A percentile compares a stretch with the other conserved stretches of the same genome.
Conservation (phyloP, 1,140 invertebrate genomes). For the Drosophila watanabei region DNA sequence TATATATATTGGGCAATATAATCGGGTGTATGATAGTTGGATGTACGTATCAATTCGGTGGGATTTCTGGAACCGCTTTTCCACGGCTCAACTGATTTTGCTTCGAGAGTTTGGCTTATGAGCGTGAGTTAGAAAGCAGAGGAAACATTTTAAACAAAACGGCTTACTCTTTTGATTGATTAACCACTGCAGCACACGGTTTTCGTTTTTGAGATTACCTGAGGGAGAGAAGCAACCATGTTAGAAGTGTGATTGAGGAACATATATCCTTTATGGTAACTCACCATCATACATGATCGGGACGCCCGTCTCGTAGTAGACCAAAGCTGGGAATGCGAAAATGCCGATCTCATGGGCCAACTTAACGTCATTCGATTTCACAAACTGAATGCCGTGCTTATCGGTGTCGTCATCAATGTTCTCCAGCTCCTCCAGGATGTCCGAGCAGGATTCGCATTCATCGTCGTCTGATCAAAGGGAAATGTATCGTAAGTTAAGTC, state of each 20-base stretch:
- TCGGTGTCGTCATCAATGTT: conserved; percentile 98
- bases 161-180: conserved; percentile 97
- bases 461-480: conserved; percentile 90
- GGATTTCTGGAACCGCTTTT: conserved; percentile 34
- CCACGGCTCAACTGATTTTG: conserved; percentile 59
- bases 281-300: conserved; percentile 98
- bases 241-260: background rate
- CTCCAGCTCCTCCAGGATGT: conserved; percentile 95
- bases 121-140: conserved; percentile 78
- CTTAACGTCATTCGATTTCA: conserved; percentile 96
- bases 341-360: conserved; percentile 96
- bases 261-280: conserved; percentile 54
- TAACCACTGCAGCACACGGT: conserved; percentile 97
- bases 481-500: background rate
- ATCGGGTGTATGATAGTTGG: conserved; percentile 69
- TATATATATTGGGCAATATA: conserved; percentile 50
- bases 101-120: conserved; percentile 72
- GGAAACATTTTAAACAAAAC: conserved; percentile 75
- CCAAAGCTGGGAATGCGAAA: conserved; percentile 95
- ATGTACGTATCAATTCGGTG: conserved; percentile 47
- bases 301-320: conserved; percentile 96
- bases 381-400: conserved; percentile 96
- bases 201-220: conserved; percentile 98
- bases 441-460: conserved; percentile 92
- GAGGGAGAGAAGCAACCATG: conserved; percentile 85